phyloP scores from a whole-genome alignment of 2,888 invertebrate species.

The Nematopogon swammerdamellus region DNA sequence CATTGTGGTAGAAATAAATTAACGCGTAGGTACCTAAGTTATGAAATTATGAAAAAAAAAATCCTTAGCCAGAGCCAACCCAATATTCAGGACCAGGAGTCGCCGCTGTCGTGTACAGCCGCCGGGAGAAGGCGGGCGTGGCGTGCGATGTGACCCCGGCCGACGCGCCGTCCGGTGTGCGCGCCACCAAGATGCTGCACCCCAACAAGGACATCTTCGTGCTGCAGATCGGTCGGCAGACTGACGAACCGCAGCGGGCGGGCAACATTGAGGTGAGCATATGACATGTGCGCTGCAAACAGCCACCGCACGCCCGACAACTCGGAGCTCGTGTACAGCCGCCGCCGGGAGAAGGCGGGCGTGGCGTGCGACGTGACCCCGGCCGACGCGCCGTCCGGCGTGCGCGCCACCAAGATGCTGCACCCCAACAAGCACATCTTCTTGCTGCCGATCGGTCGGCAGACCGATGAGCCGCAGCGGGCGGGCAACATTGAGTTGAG shows the following conservation, averaged over 20 bases:
- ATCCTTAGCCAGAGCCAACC: no score
- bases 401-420: conserved; percentile 53
- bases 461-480: conserved; percentile 53
- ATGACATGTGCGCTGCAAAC: no score
- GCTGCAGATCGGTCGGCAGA: conserved; percentile 72
- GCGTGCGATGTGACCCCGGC: conserved; percentile 46
- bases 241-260: conserved; percentile 52
- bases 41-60: no score
- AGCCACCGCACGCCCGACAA: conserved; percentile 32
- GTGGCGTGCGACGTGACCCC: no score
- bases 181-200: conserved; percentile 58
- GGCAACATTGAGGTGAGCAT: conserved; percentile 65
- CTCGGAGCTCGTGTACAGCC: conserved; percentile 36
- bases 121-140: conserved; percentile 26
- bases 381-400: conserved; percentile 48
- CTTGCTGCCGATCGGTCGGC: conserved; percentile 71
- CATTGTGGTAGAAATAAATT: no score
- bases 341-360: no score
- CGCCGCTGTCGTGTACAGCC: no score
- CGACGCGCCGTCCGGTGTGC: conserved; percentile 50
- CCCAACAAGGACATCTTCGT: conserved; percentile 71
- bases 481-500: conserved; percentile 66
- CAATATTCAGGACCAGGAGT: no score
- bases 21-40: no score
- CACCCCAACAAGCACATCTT: conserved; percentile 72